Conservation (phyloP, 2,888 invertebrate species). For the Neuroscelio doddi region DNA sequence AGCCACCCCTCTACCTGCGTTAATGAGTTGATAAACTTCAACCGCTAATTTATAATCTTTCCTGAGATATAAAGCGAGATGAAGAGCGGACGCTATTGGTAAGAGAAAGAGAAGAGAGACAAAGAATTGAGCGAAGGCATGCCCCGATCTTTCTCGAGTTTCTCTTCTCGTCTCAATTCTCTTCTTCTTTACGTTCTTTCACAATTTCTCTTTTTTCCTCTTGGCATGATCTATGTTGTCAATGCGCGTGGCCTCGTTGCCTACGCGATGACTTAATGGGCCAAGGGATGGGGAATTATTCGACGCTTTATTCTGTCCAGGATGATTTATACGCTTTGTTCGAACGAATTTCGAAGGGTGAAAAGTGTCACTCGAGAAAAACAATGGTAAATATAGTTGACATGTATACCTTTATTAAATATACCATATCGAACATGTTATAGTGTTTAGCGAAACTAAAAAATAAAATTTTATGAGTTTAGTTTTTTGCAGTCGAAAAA, state of each 20-base stretch:
- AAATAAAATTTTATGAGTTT: too few relatives aligned
- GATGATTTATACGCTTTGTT: conserved; percentile 31
- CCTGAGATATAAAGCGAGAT: conserved; percentile 7
- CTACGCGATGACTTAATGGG: conserved; percentile 20
- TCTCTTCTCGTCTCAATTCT: conserved; percentile 15
- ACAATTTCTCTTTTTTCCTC: conserved; percentile 4
- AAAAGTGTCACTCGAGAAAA: conserved; percentile 25
- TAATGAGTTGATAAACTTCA: conserved; percentile 41
- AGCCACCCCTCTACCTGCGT: conserved; percentile 18
- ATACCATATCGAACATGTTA: conserved; percentile 1
- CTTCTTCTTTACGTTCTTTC: background rate
- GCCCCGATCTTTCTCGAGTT: background rate
- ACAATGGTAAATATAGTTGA: conserved; percentile 10
- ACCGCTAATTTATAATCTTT: conserved; percentile 26
- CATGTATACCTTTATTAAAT: conserved; percentile 8
- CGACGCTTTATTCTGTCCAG: conserved; percentile 25
- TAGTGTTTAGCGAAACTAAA: too few relatives aligned
- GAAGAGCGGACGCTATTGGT: background rate
- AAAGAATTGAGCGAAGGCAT: conserved; percentile 5
- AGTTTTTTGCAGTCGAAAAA: too few relatives aligned
- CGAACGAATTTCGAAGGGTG: conserved; percentile 20
- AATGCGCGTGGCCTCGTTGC: conserved; percentile 18
- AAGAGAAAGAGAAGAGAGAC: background rate
- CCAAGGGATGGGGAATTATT: conserved; percentile 17
- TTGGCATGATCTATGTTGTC: background rate